Conservation (phyloP, 2,113 vertebrate genomes). For the Tilapia sparmanii region DNA sequence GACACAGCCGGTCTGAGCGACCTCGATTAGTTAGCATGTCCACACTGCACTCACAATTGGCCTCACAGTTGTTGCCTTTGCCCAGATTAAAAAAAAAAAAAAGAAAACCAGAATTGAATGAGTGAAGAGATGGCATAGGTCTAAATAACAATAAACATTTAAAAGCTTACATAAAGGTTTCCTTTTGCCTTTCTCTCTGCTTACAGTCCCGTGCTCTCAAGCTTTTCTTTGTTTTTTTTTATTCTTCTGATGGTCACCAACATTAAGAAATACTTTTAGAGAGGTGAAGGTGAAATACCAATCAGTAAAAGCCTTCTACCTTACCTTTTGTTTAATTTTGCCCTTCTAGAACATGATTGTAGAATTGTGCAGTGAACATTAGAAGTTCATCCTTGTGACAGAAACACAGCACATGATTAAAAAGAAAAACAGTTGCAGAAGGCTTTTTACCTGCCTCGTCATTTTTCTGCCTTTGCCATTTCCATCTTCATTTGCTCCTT, state of each 20-base stretch:
- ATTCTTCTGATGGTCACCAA: not conserved
- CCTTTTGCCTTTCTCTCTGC: not conserved
- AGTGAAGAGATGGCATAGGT: not conserved
- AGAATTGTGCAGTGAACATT: not conserved
- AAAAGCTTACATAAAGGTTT: not conserved
- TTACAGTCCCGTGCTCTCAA: not conserved
- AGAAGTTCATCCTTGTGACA: not conserved
- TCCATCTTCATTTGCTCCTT: not conserved
- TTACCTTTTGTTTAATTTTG: not conserved
- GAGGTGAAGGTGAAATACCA: not conserved
- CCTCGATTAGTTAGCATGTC: not conserved
- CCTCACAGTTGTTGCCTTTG: not conserved
- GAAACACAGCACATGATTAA: not conserved
- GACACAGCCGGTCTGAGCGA: not conserved
- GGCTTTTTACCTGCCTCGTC: not conserved
- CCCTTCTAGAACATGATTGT: not conserved
- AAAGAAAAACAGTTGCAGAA: not conserved
- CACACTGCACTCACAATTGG: not conserved
- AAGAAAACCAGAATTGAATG: not conserved
- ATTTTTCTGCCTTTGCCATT: not conserved
- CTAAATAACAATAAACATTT: not conserved
- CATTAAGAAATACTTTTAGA: not conserved
- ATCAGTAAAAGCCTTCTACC: not conserved
- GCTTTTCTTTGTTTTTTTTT: not conserved
- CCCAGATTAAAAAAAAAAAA: accelerated